Base-by-base conservation (phyloP, 2,797 vertebrate species). In the Manis crassicaudata region DNA sequence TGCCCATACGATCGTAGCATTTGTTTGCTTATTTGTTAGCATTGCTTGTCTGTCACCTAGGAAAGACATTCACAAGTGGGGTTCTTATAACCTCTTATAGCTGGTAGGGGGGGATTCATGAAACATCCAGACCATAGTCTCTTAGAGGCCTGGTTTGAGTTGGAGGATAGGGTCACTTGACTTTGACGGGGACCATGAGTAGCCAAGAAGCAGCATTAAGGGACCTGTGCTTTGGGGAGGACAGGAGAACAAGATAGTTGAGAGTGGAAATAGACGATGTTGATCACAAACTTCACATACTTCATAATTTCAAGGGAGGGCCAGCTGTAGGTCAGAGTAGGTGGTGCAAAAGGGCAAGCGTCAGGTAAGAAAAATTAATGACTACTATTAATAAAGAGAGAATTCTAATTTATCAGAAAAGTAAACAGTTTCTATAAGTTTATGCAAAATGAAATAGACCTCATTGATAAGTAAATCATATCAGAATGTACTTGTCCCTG, bases 401-500 rank as follows among this genome's bases (percentile, higher is more conserved):
- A 75, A 40, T 46, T 46, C 43, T 70, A 86, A 65, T 43, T 60
- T 89, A 52, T 20, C 25, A 82, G 86, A 68, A 92, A 88, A 92
- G 32, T 83, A 87, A 83, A 58, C 18, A 75, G 11, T 72, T 72
- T 72, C 63, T 67, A 8, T 90, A 40, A 37, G 29, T 92, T 96
- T 75, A 50, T 5, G 40, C 32, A 92, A 84, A 52, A 11, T 63
- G 56, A 82, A 92, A 29, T 58, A 92, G 40, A 62, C 25, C 40
- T 91, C 46, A 70, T 17, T 79, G 67, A 86, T 83, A 93, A 79
- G 75, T 92, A 79, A 70, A 23, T 82, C 58, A 37, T 73, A 70
- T 43, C 60, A 56, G 21, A 88, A 75, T 95, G 32, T 63, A 63
- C 63, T 87, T 93, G 29, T 60, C 32, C 32, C 54, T 63, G 16